These are phyloP conservation scores for Rhabditophanes sp. DNA, from an alignment of 2,888 invertebrate species.

Conservation along the genomic window DNA sequence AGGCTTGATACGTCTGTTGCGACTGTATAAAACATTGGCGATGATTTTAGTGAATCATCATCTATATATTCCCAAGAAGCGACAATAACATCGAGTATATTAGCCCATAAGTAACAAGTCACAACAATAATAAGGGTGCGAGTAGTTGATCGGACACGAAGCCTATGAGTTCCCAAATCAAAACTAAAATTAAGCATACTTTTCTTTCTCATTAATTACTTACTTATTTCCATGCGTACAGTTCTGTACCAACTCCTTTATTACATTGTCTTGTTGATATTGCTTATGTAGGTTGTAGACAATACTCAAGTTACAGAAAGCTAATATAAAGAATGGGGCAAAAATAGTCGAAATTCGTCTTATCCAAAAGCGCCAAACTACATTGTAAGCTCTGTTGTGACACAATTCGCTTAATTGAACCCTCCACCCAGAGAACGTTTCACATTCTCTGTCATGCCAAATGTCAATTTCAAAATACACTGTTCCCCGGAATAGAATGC, in stretches of 20 bases:
- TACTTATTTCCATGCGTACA: constrained; percentile 31
- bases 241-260: constrained; percentile 33
- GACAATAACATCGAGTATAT: constrained; percentile 32
- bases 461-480: constrained; percentile 33
- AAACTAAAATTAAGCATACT: constrained; percentile 6
- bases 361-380: constrained; percentile 32
- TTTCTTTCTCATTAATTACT: constrained; percentile 4
- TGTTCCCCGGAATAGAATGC: constrained; percentile 26
- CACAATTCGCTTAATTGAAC: constrained; percentile 18
- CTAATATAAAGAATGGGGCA: constrained; percentile 32
- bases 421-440: constrained; percentile 24
- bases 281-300: constrained; percentile 27
- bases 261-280: constrained; percentile 27
- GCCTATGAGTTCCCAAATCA: constrained; percentile 10
- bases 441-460: constrained; percentile 15
- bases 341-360: constrained; percentile 33
- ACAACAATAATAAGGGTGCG: constrained; percentile 33
- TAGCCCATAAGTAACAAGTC: constrained; percentile 27
- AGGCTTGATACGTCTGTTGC: constrained; percentile 31
- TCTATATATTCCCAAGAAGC: constrained; percentile 30
- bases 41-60: constrained; percentile 11
- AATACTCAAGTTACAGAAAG: constrained; percentile 33
- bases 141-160: constrained; percentile 29
- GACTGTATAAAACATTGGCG: constrained; percentile 23
- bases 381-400: constrained; percentile 17